Percentiles rank a stretch among this genome's conserved stretches.
phyloP scores from a whole-genome alignment of 2,113 vertebrate genomes.

The Serilophus lunatus region DNA sequence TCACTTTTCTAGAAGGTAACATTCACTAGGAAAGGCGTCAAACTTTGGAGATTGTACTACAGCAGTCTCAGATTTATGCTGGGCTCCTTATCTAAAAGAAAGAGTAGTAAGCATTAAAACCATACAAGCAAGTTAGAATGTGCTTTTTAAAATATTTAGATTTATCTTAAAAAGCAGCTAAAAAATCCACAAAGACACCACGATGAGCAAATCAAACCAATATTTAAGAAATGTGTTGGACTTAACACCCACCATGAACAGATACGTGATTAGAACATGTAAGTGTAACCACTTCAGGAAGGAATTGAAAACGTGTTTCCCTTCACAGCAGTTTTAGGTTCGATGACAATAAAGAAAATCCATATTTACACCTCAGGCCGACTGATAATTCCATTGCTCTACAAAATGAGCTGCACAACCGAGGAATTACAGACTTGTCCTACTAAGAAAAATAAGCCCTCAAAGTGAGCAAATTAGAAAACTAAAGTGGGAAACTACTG shows the following conservation, averaged over 20 bases:
- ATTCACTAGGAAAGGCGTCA: neutral
- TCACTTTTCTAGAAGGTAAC: slow-evolving; percentile 18
- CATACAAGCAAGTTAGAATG: neutral
- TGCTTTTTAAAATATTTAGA: neutral
- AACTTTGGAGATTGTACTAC: neutral
- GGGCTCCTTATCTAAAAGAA: neutral
- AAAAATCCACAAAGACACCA: neutral
- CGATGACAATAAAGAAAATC: neutral
- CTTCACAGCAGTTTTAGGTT: neutral
- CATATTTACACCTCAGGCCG: neutral
- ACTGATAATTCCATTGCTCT: neutral
- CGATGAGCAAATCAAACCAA: neutral
- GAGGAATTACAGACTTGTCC: neutral
- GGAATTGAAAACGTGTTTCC: neutral
- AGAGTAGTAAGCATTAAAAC: neutral
- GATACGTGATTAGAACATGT: fast-evolving
- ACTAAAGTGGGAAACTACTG: neutral
- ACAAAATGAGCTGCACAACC: neutral
- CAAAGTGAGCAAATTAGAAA: neutral
- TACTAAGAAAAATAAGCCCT: neutral
- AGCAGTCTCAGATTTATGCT: neutral
- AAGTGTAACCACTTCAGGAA: neutral
- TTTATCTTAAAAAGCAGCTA: neutral
- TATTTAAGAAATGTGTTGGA: fast-evolving
- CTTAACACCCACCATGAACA: neutral